Percentiles rank a stretch among this genome's conserved stretches.
phyloP scores from a whole-genome alignment of 1,140 invertebrate species.

The Drosophila equinoxialis region DNA sequence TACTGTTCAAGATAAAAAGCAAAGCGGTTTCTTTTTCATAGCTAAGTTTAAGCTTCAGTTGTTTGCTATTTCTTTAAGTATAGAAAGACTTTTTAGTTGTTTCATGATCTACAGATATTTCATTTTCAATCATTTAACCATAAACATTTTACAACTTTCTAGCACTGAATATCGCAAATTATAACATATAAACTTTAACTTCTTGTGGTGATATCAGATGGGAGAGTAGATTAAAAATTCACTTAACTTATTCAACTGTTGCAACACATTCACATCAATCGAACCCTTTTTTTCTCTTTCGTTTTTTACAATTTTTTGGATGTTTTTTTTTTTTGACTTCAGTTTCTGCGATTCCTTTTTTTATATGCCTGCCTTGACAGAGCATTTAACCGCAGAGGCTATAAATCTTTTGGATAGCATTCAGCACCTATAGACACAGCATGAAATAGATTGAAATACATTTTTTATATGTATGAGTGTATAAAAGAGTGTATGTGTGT shows the following conservation, averaged over 20 bases:
- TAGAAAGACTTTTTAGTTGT: too few species aligned
- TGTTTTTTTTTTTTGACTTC: background rate
- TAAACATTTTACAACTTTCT: too few species aligned
- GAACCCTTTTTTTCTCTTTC: constrained; percentile 61
- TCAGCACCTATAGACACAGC: constrained; percentile 53
- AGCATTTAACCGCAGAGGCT: constrained; percentile 59
- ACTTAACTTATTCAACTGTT: constrained; percentile 56
- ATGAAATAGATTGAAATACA: constrained; percentile 74
- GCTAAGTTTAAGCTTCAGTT: too few species aligned
- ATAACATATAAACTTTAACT: constrained; percentile 6
- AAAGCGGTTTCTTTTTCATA: background rate
- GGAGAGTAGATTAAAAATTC: background rate
- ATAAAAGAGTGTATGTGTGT: constrained; percentile 18
- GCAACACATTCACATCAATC: constrained; percentile 42
- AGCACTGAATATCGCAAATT: background rate
- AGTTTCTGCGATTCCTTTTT: constrained; percentile 2
- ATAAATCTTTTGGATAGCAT: constrained; percentile 63
- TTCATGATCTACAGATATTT: too few species aligned
- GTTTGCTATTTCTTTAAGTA: too few species aligned
- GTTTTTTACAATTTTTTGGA: constrained; percentile 2
- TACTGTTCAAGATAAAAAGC: background rate
- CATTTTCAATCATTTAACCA: too few species aligned
- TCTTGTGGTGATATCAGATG: background rate
- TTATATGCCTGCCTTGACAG: constrained; percentile 31
- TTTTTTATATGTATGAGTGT: constrained; percentile 59